phyloP scores from a whole-genome alignment of 2,888 invertebrate species.

The Alcis repandata region DNA sequence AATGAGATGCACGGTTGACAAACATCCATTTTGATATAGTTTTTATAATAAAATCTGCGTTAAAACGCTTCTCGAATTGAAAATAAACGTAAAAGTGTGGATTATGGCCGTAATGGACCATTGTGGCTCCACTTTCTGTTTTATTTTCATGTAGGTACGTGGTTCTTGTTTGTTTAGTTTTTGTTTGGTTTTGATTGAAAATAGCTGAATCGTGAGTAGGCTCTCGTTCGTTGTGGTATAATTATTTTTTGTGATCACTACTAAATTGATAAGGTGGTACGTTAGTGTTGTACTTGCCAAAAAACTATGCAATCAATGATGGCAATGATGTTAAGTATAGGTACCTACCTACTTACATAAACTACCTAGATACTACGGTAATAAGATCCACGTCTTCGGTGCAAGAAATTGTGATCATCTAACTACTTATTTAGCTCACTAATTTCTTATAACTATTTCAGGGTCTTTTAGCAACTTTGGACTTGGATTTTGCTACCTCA shows the following conservation, averaged over 20 bases:
- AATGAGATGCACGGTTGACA: conserved; percentile 81
- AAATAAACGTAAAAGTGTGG: conserved; percentile 58
- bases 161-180: conserved; percentile 33
- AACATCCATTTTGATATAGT: conserved; percentile 62
- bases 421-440: too few species aligned
- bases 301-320: too few species aligned
- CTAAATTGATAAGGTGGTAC: background rate
- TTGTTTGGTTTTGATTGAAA: conserved; percentile 27
- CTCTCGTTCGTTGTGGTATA: background rate
- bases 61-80: conserved; percentile 61
- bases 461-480: too few species aligned
- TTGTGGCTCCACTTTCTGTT: conserved; percentile 53
- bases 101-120: conserved; percentile 62
- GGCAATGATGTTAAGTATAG: too few species aligned
- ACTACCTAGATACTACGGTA: too few species aligned
- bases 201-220: conserved; percentile 13
- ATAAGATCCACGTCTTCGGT: too few species aligned
- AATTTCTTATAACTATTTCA: too few species aligned
- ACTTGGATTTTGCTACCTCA: too few species aligned
- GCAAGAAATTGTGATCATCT: too few species aligned
- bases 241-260: background rate
- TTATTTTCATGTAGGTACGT: conserved; percentile 40
- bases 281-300: background rate
- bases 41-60: conserved; percentile 67
- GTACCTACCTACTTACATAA: too few species aligned